Base-by-base conservation (phyloP, 2,797 vertebrate genomes). In the Xiphorhynchus erythropygius region DNA sequence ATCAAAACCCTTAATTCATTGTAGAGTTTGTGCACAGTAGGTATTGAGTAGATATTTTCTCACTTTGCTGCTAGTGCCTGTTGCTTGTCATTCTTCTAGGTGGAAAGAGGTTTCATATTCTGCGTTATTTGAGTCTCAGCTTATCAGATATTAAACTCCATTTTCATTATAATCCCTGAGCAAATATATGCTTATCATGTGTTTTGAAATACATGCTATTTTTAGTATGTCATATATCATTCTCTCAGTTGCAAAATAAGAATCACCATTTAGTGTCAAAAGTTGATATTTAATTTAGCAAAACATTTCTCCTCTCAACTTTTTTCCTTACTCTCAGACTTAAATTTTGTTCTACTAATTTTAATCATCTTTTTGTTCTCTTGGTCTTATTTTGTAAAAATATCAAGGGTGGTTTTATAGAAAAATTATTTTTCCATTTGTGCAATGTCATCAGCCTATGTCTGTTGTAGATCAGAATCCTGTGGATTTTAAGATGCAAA, bases 1-100 rank as follows among this genome's bases (percentile, higher is more conserved):
- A 82, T 24, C 41, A 94, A 89, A 93, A 47, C 81, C 86, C 86
- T 92, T 94, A 94, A 95, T 96, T 93, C 82, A 94, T 92, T 81
- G 55, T 11, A 60, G 30, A 69, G 18, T 7, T 49, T 84, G 56
- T 77, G 50, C 41, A 21, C 25, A 60, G n/a, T 47, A 41, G 41
- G 16, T 41, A 41, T 16, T 41, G 59, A 84, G 33, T 50, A 91
- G 60, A 30, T 17, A 22, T 57, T 87, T 85, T 65, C 49, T 85
- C 32, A 39, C 33, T 44, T 89, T 73, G 68, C 64, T 87, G 41
- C 24, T 90, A 49, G 25, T 92, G 33, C 49, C 52, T 87, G 2
- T 77, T 85, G 22, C 27, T 89, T 71, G 28, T 30, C 53, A 25
- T 74, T 77, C 6, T 2, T 82, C 25, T 49, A 13, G 35, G 7